Base-by-base conservation (phyloP, 2,113 vertebrate genomes). In the Ptyas mucosa region DNA sequence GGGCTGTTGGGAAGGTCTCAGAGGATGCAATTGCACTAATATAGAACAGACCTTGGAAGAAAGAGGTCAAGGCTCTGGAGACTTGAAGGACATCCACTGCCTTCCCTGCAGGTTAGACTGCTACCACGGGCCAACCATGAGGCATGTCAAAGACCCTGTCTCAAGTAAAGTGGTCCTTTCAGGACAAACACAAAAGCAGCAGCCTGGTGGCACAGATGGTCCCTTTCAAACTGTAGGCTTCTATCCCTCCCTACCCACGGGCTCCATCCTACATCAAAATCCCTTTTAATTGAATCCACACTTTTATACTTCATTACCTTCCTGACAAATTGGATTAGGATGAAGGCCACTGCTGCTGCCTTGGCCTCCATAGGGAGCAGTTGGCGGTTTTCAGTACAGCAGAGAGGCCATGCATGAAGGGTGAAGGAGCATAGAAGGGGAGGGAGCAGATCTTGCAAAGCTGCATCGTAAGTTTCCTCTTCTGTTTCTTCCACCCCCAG, bases 301-400 rank as follows among this genome's bases (percentile, higher is more conserved):
- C 97, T 96, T 98, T 97, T 96, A 97, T 97, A 98, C 97, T 96
- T 98, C 97, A 97, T 97, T 98, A 97, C 96, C 97, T 96, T 97
- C 85, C 94, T 98, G 96, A 97, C 96, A 97, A 96, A 97, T 97
- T 96, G 96, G 97, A 95, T 97, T 96, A 97, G 89, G 88, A 87
- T 54, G 93, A 93, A 90, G 95, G 53, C 96, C 85, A 93, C 93
- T 39, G 69, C 93, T 93, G 49, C 96, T 88, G 93, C 94, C 51
- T 57, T 91, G 69, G 52, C 93, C 20, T 61, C 93, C 8, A 46
- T 53, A 92, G 95, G 93, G 96, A 96, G 93, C 94, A 95, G 94
- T 96, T 94, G 95, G 94, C 91, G 52, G 93, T 94, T 90, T 92
- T 1, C 89, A 88, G 52, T 81, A 94, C 93, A 93, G 52, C 54